phyloP scores from a whole-genome alignment of 2,797 vertebrate species.

The Urocyon cinereoargenteus region DNA sequence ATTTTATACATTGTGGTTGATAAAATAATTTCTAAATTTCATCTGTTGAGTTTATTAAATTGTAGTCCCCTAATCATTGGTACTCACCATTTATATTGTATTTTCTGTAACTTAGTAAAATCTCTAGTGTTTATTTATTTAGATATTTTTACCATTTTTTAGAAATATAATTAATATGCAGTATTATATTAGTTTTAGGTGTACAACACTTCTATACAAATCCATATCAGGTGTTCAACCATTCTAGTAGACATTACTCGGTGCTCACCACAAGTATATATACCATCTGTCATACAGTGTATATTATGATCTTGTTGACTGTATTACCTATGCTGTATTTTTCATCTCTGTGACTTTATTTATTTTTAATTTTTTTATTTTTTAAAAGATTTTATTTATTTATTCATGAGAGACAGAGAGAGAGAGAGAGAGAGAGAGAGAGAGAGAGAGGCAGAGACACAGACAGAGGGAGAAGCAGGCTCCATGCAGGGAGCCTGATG shows the following conservation, averaged over 20 bases:
- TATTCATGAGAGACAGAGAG: background rate
- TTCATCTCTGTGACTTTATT: background rate
- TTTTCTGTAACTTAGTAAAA: background rate
- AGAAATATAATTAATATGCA: background rate
- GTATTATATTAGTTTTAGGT: background rate
- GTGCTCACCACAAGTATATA: background rate
- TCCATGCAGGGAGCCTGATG: background rate
- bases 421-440: background rate
- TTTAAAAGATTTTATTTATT: background rate
- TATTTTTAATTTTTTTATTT: background rate
- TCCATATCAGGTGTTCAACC: background rate
- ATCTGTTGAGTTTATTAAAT: background rate
- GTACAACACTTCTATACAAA: background rate
- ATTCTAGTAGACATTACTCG: background rate
- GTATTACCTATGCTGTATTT: background rate
- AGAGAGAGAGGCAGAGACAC: background rate
- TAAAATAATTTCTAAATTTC: slow-evolving; percentile 53
- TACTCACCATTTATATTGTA: background rate
- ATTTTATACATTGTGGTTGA: background rate
- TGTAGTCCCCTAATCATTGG: background rate
- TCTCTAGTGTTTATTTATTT: background rate
- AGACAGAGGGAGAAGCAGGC: background rate
- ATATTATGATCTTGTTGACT: background rate
- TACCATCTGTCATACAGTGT: background rate
- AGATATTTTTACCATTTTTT: background rate